Conservation (phyloP, 2,888 invertebrate species). For the Macropis europaea region DNA sequence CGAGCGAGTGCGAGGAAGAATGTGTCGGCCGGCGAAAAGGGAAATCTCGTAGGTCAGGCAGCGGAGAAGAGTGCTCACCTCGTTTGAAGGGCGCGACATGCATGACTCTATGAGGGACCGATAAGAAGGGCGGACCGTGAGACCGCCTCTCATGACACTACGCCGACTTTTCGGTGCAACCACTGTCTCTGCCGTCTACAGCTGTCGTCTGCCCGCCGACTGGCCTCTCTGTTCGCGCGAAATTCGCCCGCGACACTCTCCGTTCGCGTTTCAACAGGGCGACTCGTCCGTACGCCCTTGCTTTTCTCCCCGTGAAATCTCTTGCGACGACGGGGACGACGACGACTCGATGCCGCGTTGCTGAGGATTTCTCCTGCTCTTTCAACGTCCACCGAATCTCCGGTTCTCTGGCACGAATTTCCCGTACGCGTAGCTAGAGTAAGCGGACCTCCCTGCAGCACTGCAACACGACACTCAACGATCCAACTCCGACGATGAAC, state of each 20-base stretch:
- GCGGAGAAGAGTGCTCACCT: constrained; percentile 68
- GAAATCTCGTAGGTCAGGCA: not conserved
- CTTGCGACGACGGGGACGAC: not conserved
- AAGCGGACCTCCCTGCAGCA: not conserved
- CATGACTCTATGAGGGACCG: constrained; percentile 79
- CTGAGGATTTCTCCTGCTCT: not conserved
- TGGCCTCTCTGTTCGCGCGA: constrained; percentile 15
- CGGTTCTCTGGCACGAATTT: not conserved
- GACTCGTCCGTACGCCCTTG: constrained; percentile 38
- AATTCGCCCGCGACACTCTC: constrained; percentile 14
- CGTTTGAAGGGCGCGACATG: constrained; percentile 79
- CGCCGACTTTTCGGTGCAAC: constrained; percentile 73
- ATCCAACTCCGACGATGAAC: constrained; percentile 67
- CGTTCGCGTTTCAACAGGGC: constrained; percentile 24
- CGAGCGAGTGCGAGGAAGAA: constrained; percentile 1
- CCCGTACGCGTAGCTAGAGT: not conserved
- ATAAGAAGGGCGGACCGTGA: constrained; percentile 79
- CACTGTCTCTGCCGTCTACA: constrained; percentile 63
- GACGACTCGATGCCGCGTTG: not conserved
- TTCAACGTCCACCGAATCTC: not conserved
- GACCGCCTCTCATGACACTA: constrained; percentile 80
- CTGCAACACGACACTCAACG: constrained; percentile 42
- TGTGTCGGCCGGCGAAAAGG: not conserved
- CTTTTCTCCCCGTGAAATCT: not conserved
- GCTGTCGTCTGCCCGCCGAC: constrained; percentile 52